Conservation (phyloP, 2,797 vertebrate species). For the Pagetopsis macropterus region DNA sequence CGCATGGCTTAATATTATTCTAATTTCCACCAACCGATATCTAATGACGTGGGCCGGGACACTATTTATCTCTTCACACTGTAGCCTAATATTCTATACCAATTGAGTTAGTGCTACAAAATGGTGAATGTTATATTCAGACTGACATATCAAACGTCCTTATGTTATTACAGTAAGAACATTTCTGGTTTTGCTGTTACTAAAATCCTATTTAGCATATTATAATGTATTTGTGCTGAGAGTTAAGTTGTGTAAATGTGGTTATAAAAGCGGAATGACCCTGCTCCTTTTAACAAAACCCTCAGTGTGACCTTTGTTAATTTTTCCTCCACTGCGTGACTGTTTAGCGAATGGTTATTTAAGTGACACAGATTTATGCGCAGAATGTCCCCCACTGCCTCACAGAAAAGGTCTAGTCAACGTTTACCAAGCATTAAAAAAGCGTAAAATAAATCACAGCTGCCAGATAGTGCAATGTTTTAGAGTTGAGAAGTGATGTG, state of each 20-base stretch:
- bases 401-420: conserved; percentile 38
- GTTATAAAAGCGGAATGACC: conserved; percentile 35
- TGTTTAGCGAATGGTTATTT: conserved; percentile 43
- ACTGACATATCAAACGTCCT: not conserved
- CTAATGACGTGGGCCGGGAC: conserved; percentile 24
- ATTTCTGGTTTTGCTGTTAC: not conserved
- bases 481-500: conserved; percentile 9
- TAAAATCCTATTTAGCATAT: not conserved
- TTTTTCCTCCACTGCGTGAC: conserved; percentile 61
- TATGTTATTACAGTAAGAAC: not conserved
- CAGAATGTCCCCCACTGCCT: conserved; percentile 4
- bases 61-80: conserved; percentile 14
- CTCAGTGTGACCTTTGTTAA: conserved; percentile 66
- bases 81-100: not conserved
- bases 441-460: not conserved
- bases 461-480: conserved; percentile 17
- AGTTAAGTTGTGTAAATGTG: conserved; percentile 20
- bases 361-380: conserved; percentile 70
- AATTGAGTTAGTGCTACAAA: not conserved
- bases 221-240: not conserved
- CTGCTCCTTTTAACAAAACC: conserved; percentile 31
- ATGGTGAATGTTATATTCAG: not conserved
- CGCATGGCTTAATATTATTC: conserved; percentile 59
- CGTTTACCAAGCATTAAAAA: conserved; percentile 38
- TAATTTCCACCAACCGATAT: conserved; percentile 51